Base-by-base conservation (phyloP, 2,113 vertebrate species). In the Merops nubicus region DNA sequence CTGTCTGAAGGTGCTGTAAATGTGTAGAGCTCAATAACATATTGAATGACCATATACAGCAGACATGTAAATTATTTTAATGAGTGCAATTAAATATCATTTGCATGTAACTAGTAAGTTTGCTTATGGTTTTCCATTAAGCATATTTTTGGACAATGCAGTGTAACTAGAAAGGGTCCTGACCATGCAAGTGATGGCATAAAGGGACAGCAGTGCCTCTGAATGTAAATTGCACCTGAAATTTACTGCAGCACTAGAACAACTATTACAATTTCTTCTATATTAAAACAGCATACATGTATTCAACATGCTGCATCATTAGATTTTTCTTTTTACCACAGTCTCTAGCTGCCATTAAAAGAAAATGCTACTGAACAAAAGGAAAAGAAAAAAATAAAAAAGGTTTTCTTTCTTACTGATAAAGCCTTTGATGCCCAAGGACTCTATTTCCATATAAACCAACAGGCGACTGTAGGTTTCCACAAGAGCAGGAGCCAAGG, bases 371-470 rank as follows among this genome's bases (percentile, higher is more conserved):
- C 9, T 67, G 19, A 85, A 86, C 4, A 70, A 43, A 80, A 73
- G 12, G 17, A 48, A 67, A 11, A 2, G 0, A 2, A 12, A 36
- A 11, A 50, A 12, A 48, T 16, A 42, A 15, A 8, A n/a, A 28
- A 26, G 2, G 9, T 45, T 82, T 75, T 53, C 8, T 73, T 85
- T 76, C 99, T 99, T 98, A 99, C 99, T 99, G 97, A 99, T 99
- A 96, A 99, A 99, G 95, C 99, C 99, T 98, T 99, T 99, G 98
- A 99, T 99, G 96, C 99, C 99, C 98, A 99, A 97, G 29, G 99
- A 99, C 84, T 99, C 99, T 64, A 99, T 99, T 98, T 99, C 99
- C 99, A 99, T 99, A 88, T 99, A 99, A 95, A 99, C 99, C 97
- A 99, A 93, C 91, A 99, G 98, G 65, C 99, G 98, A 97, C 99